These are phyloP conservation scores for Pangasius djambal DNA, from an alignment of 2,797 vertebrate species.

Conservation along the genomic window DNA sequence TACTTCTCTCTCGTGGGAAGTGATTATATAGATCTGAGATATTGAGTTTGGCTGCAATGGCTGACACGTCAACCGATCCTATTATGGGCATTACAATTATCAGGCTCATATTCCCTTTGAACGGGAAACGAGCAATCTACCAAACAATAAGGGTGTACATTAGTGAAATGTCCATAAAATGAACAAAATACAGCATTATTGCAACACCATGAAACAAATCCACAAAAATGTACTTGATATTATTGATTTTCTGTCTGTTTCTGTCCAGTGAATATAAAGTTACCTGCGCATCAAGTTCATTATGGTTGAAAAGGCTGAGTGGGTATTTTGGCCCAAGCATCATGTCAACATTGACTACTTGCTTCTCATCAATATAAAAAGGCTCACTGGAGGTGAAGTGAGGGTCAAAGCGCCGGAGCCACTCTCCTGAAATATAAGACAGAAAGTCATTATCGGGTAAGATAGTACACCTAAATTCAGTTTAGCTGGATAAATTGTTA, in stretches of 20 bases:
- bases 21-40: constrained; percentile 76
- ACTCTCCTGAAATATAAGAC: constrained; percentile 79
- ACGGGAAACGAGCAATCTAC: constrained; percentile 91
- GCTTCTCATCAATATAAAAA: constrained; percentile 83
- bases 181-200: neutral
- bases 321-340: constrained; percentile 88
- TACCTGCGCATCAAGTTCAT: constrained; percentile 86
- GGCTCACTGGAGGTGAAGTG: constrained; percentile 79
- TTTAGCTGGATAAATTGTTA: neutral
- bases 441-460: neutral
- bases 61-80: constrained; percentile 75
- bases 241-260: neutral
- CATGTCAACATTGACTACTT: constrained; percentile 86
- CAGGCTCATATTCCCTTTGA: constrained; percentile 86
- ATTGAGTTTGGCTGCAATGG: constrained; percentile 78
- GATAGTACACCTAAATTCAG: neutral
- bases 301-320: constrained; percentile 80
- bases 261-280: neutral
- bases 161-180: neutral
- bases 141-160: constrained; percentile 19
- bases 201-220: neutral
- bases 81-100: constrained; percentile 83
- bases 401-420: constrained; percentile 87
- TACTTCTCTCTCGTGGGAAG: constrained; percentile 78
- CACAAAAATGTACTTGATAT: neutral